Conservation (phyloP, 2,888 invertebrate genomes). For the Euzophera pinguis region DNA sequence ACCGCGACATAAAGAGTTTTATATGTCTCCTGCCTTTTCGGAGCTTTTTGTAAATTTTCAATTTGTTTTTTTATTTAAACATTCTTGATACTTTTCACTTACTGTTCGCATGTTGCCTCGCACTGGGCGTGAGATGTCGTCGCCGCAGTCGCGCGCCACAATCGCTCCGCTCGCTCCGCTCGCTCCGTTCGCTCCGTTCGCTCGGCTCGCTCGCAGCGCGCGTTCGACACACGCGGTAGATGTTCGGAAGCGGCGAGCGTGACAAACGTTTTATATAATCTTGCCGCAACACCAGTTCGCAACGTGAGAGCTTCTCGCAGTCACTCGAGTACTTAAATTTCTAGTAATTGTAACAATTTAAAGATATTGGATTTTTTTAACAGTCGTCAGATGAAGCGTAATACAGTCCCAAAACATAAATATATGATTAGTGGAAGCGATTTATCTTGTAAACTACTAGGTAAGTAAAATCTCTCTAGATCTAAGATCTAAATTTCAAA, state of each 20-base stretch:
- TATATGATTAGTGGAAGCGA: no score
- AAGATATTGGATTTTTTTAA: no score
- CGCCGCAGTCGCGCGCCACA: slow-evolving; percentile 13
- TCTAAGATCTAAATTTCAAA: no score
- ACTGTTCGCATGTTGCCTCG: slow-evolving; percentile 32
- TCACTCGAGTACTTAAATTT: slow-evolving; percentile 30
- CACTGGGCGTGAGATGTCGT: slow-evolving; percentile 35
- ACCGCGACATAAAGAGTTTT: no score
- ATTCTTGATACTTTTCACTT: neutral
- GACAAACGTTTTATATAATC: slow-evolving; percentile 41
- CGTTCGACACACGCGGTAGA: slow-evolving; percentile 37
- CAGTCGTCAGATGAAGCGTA: no score
- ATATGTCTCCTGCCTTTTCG: no score
- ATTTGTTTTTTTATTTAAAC: no score
- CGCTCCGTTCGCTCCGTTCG: neutral
- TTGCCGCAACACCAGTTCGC: slow-evolving; percentile 40
- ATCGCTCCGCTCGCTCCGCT: neutral
- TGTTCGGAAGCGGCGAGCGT: slow-evolving; percentile 37
- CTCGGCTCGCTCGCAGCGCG: neutral
- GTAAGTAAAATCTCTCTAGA: no score
- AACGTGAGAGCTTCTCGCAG: slow-evolving; percentile 29
- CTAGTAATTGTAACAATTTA: slow-evolving; percentile 21
- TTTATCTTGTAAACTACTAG: no score
- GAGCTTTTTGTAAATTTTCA: no score
- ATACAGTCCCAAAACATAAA: no score